Base-by-base conservation (phyloP, 2,888 invertebrate genomes). In the Neelides folsomi region DNA sequence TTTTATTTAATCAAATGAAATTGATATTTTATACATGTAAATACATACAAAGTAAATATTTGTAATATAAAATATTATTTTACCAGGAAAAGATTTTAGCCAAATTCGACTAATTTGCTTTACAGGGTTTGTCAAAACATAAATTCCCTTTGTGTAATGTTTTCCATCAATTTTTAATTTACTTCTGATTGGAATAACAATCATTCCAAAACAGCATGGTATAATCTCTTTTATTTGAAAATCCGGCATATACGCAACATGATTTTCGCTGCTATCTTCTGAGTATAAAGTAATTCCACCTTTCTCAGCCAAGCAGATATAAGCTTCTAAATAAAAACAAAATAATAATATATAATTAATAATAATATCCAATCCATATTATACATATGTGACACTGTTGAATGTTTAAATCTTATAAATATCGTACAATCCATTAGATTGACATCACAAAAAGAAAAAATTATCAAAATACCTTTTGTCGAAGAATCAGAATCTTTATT, bases 21-120 rank as follows among this genome's bases (percentile, higher is more conserved):
- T 13, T 48, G 10, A 47, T 9, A 8, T 8, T 41, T 15, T 8
- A 41, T 8, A 41, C 15, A 8, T 2, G n/a, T 13, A 27, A 9
- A 44, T 12, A 20, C n/a, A 18, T 44, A 20, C 34, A 45, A 34
- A 45, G 34, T 9, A 27, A n/a, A n/a, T n/a, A n/a, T n/a, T n/a
- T n/a, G n/a, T n/a, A n/a, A n/a, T n/a, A 36, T 18, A 7, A 8
- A 49, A 49, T 16, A 15, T 19, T 49, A 20, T 35, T 49, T 51
- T 35, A 18, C 54, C 52, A 34, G 54, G 54, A 39, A 37, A 46
- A 18, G 39, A 47, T 42, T 55, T 60, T 6, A 55, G 36, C 49
- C 57, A 56, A 20, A 64, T 51, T 52, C 54, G 56, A 40, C 64
- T 64, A 39, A 62, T 59, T 60, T 64, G 64, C 39, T 64, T 64